Percentiles rank a stretch among this genome's conserved stretches.
These are phyloP conservation scores for Chaitophorus viminalis DNA, from an alignment of 2,888 invertebrate species.

Conservation along the genomic window DNA sequence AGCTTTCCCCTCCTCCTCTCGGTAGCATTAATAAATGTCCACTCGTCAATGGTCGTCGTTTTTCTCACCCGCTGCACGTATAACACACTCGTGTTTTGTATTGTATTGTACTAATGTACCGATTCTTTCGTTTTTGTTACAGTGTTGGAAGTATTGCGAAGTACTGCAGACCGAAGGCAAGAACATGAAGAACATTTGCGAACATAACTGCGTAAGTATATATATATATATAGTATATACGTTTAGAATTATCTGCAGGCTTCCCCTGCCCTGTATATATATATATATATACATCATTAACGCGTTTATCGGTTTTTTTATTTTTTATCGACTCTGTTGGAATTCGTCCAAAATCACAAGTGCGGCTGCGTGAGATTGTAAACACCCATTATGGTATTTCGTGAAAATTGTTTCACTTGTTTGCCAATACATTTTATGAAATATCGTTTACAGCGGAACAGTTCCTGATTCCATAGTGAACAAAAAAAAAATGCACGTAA, in stretches of 20 bases:
- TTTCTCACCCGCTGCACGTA: not conserved
- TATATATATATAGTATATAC: not conserved
- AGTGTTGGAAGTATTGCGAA: conserved; percentile 61
- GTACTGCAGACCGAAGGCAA: conserved; percentile 53
- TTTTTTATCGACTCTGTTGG: conserved; percentile 33
- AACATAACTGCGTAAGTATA: conserved; percentile 55
- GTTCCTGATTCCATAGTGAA: no score
- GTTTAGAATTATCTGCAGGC: not conserved
- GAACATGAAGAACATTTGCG: conserved; percentile 58
- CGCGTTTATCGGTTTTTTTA: conserved; percentile 33
- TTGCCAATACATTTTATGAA: conserved; percentile 20
- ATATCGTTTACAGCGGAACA: not conserved
- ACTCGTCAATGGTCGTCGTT: not conserved
- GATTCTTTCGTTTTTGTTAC: conserved; percentile 18
- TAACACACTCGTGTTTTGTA: not conserved
- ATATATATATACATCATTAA: conserved; percentile 17
- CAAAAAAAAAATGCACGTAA: no score
- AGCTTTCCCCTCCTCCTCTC: not conserved
- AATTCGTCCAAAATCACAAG: conserved; percentile 26
- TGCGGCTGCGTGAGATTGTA: not conserved
- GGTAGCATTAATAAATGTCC: conserved; percentile 15
- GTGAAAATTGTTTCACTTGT: conserved; percentile 43
- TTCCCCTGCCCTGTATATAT: not conserved
- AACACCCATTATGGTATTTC: conserved; percentile 46
- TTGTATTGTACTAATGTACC: conserved; percentile 10